These are phyloP conservation scores for Caenorhabditis auriculariae DNA, from an alignment of 2,888 invertebrate genomes.

Conservation along the genomic window DNA sequence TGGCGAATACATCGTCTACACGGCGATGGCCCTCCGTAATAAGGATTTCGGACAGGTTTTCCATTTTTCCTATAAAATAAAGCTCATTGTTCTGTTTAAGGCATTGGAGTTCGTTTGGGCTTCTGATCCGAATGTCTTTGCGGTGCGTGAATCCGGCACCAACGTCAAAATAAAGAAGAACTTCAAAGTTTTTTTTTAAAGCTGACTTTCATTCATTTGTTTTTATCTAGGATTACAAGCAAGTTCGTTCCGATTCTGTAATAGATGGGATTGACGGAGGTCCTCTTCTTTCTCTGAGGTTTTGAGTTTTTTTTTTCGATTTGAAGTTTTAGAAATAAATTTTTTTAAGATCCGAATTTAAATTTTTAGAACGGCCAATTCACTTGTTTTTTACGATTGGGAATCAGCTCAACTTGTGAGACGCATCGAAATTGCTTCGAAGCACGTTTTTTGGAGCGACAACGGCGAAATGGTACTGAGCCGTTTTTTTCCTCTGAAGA, in stretches of 20 bases:
- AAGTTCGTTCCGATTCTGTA: constrained; percentile 91
- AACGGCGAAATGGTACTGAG: constrained; percentile 81
- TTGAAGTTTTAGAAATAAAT: too few relatives aligned
- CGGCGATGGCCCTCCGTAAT: constrained; percentile 96
- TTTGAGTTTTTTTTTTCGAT: not conserved
- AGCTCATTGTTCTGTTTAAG: constrained; percentile 3
- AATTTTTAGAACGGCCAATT: constrained; percentile 39
- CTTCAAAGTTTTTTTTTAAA: constrained; percentile 75
- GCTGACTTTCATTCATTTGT: not conserved
- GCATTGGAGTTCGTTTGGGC: constrained; percentile 97
- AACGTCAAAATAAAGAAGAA: constrained; percentile 93
- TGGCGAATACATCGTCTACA: constrained; percentile 99
- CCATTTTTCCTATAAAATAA: constrained; percentile 86
- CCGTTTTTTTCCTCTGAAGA: constrained; percentile 84
- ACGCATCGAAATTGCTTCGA: constrained; percentile 91
- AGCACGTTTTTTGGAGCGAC: constrained; percentile 90
- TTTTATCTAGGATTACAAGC: constrained; percentile 39
- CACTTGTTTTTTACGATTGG: constrained; percentile 92
- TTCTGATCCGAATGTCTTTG: constrained; percentile 85
- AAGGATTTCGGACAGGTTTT: constrained; percentile 82
- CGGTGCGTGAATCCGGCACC: constrained; percentile 80
- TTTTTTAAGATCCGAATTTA: not conserved
- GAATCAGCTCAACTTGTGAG: constrained; percentile 86
- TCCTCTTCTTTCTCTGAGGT: constrained; percentile 73
- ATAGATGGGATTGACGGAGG: constrained; percentile 79